These are phyloP conservation scores for Rutpela maculata DNA, from an alignment of 2,888 invertebrate genomes.

Conservation along the genomic window DNA sequence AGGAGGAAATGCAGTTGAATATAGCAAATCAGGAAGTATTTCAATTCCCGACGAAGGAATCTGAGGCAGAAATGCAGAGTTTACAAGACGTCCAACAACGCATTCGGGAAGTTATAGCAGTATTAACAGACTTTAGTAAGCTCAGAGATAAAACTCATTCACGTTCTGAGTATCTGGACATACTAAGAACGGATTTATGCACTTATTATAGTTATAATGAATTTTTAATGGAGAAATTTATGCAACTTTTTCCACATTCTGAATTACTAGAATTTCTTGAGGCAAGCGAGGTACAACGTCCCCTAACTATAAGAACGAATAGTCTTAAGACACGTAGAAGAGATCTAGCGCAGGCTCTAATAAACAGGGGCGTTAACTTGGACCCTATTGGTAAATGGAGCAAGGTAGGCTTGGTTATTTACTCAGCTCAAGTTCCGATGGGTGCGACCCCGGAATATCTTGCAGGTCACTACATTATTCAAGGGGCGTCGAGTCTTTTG, in stretches of 20 bases:
- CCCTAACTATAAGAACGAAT: constrained; percentile 96
- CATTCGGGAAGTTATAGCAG: constrained; percentile 89
- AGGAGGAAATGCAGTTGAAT: constrained; percentile 89
- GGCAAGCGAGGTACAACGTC: constrained; percentile 95
- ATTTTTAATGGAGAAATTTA: constrained; percentile 93
- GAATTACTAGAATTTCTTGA: constrained; percentile 96
- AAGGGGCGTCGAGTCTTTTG: constrained; percentile 90
- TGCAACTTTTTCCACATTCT: constrained; percentile 90
- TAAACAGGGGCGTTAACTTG: constrained; percentile 97
- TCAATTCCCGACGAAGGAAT: constrained; percentile 86
- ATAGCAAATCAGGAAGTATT: constrained; percentile 86
- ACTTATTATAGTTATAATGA: constrained; percentile 98
- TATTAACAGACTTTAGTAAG: constrained; percentile 86
- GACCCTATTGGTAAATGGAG: constrained; percentile 99
- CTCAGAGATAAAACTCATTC: constrained; percentile 82
- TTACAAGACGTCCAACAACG: constrained; percentile 91
- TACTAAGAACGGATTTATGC: constrained; percentile 91
- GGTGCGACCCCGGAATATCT: constrained; percentile 99
- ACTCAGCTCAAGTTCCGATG: constrained; percentile 95
- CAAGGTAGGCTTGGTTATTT: constrained; percentile 97
- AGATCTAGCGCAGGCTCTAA: constrained; percentile 95
- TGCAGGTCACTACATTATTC: constrained; percentile 74
- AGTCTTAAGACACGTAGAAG: constrained; percentile 93
- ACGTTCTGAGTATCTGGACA: constrained; percentile 87
- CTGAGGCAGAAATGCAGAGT: constrained; percentile 82